These are phyloP conservation scores for Unio pictorum DNA, from an alignment of 2,888 invertebrate species.

Conservation along the genomic window DNA sequence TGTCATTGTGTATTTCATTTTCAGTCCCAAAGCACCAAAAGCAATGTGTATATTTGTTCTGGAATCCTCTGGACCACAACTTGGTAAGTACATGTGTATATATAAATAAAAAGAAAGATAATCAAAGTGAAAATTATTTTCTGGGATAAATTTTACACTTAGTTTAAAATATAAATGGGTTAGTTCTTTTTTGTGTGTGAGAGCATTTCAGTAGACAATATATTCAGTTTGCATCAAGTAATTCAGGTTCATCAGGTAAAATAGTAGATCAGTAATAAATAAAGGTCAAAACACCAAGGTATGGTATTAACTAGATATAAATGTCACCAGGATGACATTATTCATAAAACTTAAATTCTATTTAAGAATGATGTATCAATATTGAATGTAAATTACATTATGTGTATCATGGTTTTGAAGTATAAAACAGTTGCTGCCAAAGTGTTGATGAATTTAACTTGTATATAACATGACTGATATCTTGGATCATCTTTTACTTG, in stretches of 20 bases:
- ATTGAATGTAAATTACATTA: too few species aligned
- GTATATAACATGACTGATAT: too few species aligned
- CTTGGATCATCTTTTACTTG: too few species aligned
- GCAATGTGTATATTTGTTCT: slow-evolving; percentile 88
- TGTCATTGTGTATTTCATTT: slow-evolving; percentile 28
- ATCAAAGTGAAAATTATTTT: not conserved
- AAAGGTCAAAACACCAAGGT: too few species aligned
- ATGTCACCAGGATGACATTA: not conserved
- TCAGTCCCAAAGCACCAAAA: slow-evolving; percentile 87
- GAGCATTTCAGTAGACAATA: too few species aligned
- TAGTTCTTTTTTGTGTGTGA: not conserved
- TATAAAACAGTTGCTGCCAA: too few species aligned
- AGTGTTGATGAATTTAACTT: too few species aligned
- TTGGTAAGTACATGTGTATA: slow-evolving; percentile 71
- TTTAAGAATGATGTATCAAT: slow-evolving; percentile 1
- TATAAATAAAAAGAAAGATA: not conserved
- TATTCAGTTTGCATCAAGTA: too few species aligned
- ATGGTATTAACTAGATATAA: too few species aligned
- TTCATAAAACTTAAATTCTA: not conserved
- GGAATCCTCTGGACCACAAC: slow-evolving; percentile 88
- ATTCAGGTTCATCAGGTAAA: too few species aligned
- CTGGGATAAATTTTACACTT: not conserved
- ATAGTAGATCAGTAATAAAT: too few species aligned
- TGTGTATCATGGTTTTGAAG: too few species aligned
- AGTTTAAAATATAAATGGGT: not conserved